Percentiles rank a stretch among this genome's conserved stretches.
These are phyloP conservation scores for Chloromyia formosa DNA, from an alignment of 2,888 invertebrate genomes.

Conservation along the genomic window DNA sequence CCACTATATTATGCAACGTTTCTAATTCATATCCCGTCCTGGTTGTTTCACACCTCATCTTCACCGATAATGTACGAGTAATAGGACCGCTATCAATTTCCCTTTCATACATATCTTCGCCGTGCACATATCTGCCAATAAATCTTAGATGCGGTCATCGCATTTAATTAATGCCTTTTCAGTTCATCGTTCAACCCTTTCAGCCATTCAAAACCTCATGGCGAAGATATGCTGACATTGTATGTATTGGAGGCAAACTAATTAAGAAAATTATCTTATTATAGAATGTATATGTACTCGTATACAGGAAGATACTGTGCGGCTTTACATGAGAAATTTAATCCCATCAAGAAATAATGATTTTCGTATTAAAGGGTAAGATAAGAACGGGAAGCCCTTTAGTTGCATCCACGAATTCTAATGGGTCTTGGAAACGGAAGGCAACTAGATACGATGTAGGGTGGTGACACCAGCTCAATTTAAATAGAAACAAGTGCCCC, in stretches of 20 bases:
- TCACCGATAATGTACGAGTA: background rate
- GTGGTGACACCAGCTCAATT: too few relatives aligned
- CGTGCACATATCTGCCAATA: constrained; percentile 6
- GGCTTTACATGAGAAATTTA: too few relatives aligned
- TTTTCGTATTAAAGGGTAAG: too few relatives aligned
- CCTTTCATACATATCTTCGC: background rate
- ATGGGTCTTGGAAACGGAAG: too few relatives aligned
- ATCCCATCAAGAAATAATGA: too few relatives aligned
- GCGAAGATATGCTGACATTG: constrained; percentile 15
- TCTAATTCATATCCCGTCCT: background rate
- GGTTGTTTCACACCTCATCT: constrained; percentile 33
- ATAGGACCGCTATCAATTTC: constrained; percentile 10
- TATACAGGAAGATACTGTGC: too few relatives aligned
- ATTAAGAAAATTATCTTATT: constrained; percentile 28
- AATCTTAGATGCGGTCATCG: constrained; percentile 26
- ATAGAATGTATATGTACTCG: too few relatives aligned
- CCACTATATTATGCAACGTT: background rate
- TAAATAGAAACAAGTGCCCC: too few relatives aligned
- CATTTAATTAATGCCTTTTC: constrained; percentile 35
- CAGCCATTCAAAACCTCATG: constrained; percentile 9
- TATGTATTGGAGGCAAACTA: constrained; percentile 11
- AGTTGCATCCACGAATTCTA: too few relatives aligned
- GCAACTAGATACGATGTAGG: too few relatives aligned
- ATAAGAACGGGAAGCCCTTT: too few relatives aligned
- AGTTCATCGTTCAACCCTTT: constrained; percentile 31